These are phyloP conservation scores for Limulus polyphemus DNA, from an alignment of 2,888 invertebrate species.

Conservation along the genomic window DNA sequence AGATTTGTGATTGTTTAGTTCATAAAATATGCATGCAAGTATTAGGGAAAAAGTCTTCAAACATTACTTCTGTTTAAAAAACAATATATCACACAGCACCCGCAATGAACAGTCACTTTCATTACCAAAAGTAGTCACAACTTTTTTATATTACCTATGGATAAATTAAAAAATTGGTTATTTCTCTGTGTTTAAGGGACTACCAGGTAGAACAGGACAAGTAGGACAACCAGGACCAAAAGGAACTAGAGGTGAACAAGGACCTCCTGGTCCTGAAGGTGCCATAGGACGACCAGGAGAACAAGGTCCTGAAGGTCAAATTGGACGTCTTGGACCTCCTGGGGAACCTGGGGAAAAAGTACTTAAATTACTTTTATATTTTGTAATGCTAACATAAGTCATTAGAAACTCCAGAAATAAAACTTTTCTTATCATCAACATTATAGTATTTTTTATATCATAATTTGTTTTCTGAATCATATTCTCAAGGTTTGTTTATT, in stretches of 20 bases:
- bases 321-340: slow-evolving; percentile 60
- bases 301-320: slow-evolving; percentile 59
- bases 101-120: too few relatives aligned
- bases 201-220: slow-evolving; percentile 42
- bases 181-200: slow-evolving; percentile 40
- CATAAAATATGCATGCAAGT: too few relatives aligned
- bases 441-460: neutral
- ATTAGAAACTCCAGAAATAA: neutral
- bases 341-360: slow-evolving; percentile 63
- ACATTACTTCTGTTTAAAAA: too few relatives aligned
- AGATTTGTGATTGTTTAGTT: too few relatives aligned
- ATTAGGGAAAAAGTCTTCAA: too few relatives aligned
- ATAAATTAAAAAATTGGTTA: slow-evolving; percentile 39
- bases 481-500: too few relatives aligned
- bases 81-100: too few relatives aligned
- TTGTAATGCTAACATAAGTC: neutral
- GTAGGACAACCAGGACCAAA: slow-evolving; percentile 58
- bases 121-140: too few relatives aligned
- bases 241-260: slow-evolving; percentile 71
- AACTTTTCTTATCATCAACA: neutral
- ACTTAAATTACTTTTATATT: slow-evolving; percentile 2
- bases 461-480: too few relatives aligned
- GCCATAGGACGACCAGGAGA: slow-evolving; percentile 60
- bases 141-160: neutral
- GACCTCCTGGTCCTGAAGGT: slow-evolving; percentile 64